Evolutionary conservation across 2,797 vertebrate species (phyloP).

Genomic region (Acipenser transmontanus): DNA sequence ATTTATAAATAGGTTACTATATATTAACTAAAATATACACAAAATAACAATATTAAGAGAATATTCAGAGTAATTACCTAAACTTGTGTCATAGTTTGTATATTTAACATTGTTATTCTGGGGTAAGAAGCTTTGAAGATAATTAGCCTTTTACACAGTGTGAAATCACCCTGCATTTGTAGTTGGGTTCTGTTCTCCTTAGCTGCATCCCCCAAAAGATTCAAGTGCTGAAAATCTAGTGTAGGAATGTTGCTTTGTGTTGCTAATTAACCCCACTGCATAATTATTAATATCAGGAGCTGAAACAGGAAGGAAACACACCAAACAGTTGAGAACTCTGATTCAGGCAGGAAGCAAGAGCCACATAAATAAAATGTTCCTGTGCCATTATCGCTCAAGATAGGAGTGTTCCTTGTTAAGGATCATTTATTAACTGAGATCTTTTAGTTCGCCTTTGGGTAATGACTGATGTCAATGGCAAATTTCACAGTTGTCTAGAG

Average conservation of each 20-base stretch:
- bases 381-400: slow-evolving; percentile 77
- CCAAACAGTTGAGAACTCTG: slow-evolving; percentile 70
- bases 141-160: slow-evolving; percentile 74
- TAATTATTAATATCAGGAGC: slow-evolving; percentile 81
- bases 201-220: slow-evolving; percentile 75
- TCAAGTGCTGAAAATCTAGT: slow-evolving; percentile 65
- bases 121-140: slow-evolving; percentile 54
- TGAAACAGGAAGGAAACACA: slow-evolving; percentile 66
- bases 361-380: slow-evolving; percentile 80
- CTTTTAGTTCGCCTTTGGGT: slow-evolving; percentile 90
- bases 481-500: slow-evolving; percentile 99
- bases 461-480: slow-evolving; percentile 98
- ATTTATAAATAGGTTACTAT: no score
- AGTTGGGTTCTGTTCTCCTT: slow-evolving; percentile 70
- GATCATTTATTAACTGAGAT: slow-evolving; percentile 98
- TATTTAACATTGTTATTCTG: no score
- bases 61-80: no score
- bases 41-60: no score
- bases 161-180: slow-evolving; percentile 76
- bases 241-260: slow-evolving; percentile 68
- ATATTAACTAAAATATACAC: no score
- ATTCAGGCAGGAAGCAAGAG: slow-evolving; percentile 68
- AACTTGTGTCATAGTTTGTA: no score
- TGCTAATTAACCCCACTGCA: slow-evolving; percentile 79
- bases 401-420: slow-evolving; percentile 84